phyloP scores from a whole-genome alignment of 1,140 invertebrate species.

The Plodia interpunctella region DNA sequence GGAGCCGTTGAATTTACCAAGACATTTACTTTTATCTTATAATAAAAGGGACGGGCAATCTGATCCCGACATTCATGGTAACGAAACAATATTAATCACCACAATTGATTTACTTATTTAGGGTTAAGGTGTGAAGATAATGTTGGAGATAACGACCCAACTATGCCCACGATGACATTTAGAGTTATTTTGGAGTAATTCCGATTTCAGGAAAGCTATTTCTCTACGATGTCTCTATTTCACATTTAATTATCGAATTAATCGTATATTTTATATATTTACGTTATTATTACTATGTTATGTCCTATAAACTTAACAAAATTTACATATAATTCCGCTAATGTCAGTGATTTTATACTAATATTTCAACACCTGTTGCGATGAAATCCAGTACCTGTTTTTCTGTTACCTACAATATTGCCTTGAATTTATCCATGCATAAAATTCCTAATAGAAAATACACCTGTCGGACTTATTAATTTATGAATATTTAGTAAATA shows the following conservation, averaged over 20 bases:
- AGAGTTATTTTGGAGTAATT: not conserved
- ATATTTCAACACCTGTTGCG: not conserved
- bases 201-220: not conserved
- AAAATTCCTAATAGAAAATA: not conserved
- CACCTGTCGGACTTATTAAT: not conserved
- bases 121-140: constrained; percentile 23
- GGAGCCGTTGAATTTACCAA: constrained; percentile 50
- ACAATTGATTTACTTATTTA: constrained; percentile 32
- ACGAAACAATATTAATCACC: constrained; percentile 36
- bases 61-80: constrained; percentile 34
- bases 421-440: constrained; percentile 1
- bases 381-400: not conserved
- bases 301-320: too few relatives aligned
- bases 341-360: not conserved
- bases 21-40: constrained; percentile 42
- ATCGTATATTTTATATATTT: not conserved
- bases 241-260: not conserved
- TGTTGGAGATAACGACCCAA: constrained; percentile 8
- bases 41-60: constrained; percentile 32
- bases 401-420: not conserved
- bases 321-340: too few relatives aligned
- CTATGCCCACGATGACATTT: not conserved
- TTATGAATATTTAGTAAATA: constrained; percentile 1
- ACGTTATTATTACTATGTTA: not conserved
- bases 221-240: not conserved